Evolutionary conservation across 2,888 invertebrate genomes (phyloP), one percentile per base, ranked within the genome.

Genomic region (Cataglyphis altisquamis): DNA sequence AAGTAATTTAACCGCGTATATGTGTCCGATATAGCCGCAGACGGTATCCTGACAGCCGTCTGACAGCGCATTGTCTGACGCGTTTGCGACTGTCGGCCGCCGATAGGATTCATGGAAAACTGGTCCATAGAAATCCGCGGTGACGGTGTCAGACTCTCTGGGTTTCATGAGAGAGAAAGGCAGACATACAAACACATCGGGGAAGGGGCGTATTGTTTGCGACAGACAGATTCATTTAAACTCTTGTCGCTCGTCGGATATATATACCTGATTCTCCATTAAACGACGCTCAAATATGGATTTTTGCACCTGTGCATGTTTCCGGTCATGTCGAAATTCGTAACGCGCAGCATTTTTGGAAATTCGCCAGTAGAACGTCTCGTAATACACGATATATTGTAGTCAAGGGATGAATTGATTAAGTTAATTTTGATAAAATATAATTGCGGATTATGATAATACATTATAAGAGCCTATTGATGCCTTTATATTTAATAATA

Each of bases 31-130:
- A 73, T 84, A 80, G 70, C 52, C 29, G 77, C 60, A 52, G 12
- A 82, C 57, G 29, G 77, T 48, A 66, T 83, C 63, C 77, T 77
- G 83, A 83, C 83, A 82, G 68, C 48, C 67, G 77, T 60, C 67
- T 36, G 63, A 60, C 80, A 78, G 57, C 45, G 88, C 84, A 90
- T 89, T 90, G 89, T 89, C 62, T 21, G 68, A 70, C 84, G 83
- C 78, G 88, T 87, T 88, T 84, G 87, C 62, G 84, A 84, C 83
- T 89, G 91, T 85, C 83, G 85, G 36, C 75, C 84, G 60, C 83
- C 86, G 91, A 92, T 92, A 92, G 88, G 90, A 92, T 92, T 92
- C 91, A 91, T 89, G 67, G 89, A 90, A 91, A 92, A 90, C 89
- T 86, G 84, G 86, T 84, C 88, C 73, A 84, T 88, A 87, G 90